These are phyloP conservation scores for Seira ritae DNA, from an alignment of 2,888 invertebrate species.

Conservation along the genomic window DNA sequence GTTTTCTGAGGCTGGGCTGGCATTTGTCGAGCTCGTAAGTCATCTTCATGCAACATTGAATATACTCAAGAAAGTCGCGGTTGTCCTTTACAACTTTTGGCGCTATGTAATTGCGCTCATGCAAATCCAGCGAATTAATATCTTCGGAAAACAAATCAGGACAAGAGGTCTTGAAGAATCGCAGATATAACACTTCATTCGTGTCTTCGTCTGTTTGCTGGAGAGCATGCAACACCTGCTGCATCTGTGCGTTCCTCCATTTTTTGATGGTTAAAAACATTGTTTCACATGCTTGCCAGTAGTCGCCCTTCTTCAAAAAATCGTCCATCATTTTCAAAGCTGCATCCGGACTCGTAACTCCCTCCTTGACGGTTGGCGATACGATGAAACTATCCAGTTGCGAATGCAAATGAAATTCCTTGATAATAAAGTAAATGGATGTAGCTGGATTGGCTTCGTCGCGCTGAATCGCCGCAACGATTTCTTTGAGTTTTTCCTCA, in stretches of 20 bases:
- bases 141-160: slow-evolving; percentile 35
- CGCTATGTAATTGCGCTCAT: slow-evolving; percentile 44
- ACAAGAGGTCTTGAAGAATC: slow-evolving; percentile 39
- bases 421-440: slow-evolving; percentile 50
- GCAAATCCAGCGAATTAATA: slow-evolving; percentile 36
- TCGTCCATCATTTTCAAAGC: slow-evolving; percentile 50
- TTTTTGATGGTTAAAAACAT: slow-evolving; percentile 17
- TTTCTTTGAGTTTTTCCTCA: slow-evolving; percentile 23
- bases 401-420: slow-evolving; percentile 47
- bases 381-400: slow-evolving; percentile 9
- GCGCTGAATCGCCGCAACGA: slow-evolving; percentile 29
- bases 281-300: slow-evolving; percentile 65
- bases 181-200: slow-evolving; percentile 31
- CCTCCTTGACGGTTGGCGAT: neutral
- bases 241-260: slow-evolving; percentile 26
- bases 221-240: slow-evolving; percentile 17
- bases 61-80: slow-evolving; percentile 29
- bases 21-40: slow-evolving; percentile 47
- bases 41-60: slow-evolving; percentile 30
- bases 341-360: slow-evolving; percentile 22
- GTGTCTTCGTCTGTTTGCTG: slow-evolving; percentile 5
- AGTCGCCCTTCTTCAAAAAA: slow-evolving; percentile 35
- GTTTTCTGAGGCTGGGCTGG: slow-evolving; percentile 61
- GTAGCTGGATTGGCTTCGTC: slow-evolving; percentile 26
- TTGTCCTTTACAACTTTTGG: slow-evolving; percentile 24